These are phyloP conservation scores for Cinclus cinclus DNA, from an alignment of 2,113 vertebrate species.

Conservation along the genomic window DNA sequence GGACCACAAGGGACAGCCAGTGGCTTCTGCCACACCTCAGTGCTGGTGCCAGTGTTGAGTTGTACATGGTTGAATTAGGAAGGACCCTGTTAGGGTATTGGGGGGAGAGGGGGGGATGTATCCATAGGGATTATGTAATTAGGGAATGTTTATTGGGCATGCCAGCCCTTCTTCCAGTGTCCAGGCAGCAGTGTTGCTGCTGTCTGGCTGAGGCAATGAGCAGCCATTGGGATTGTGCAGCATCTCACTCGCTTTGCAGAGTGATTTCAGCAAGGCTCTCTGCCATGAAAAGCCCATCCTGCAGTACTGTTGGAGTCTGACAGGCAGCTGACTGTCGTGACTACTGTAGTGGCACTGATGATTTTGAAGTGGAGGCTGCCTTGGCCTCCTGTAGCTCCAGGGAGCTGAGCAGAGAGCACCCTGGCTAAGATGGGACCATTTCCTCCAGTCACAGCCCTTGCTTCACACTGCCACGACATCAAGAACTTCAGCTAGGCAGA, in stretches of 20 bases:
- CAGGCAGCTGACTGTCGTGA: background rate
- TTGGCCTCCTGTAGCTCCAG: background rate
- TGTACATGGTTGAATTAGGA: too few species aligned
- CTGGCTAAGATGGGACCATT: background rate
- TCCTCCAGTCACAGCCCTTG: background rate
- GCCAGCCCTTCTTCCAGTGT: background rate
- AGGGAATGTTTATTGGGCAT: background rate
- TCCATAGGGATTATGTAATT: rapidly evolving
- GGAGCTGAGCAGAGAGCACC: background rate
- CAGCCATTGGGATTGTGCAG: rapidly evolving
- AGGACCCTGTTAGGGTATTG: rapidly evolving
- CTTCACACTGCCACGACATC: background rate
- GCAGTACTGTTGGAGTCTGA: background rate
- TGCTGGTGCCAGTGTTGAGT: rapidly evolving
- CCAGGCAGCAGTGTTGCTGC: background rate
- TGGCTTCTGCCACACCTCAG: background rate
- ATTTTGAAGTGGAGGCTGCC: background rate
- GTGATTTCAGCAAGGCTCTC: background rate
- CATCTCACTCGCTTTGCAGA: rapidly evolving
- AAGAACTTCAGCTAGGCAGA: background rate
- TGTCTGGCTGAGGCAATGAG: background rate
- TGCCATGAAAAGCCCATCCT: background rate
- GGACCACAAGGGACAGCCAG: rapidly evolving
- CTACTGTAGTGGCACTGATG: background rate
- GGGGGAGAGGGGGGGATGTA: background rate